Percentiles rank a stretch among this genome's conserved stretches.
phyloP scores from a whole-genome alignment of 2,888 invertebrate genomes.

The Aethes cnicana region DNA sequence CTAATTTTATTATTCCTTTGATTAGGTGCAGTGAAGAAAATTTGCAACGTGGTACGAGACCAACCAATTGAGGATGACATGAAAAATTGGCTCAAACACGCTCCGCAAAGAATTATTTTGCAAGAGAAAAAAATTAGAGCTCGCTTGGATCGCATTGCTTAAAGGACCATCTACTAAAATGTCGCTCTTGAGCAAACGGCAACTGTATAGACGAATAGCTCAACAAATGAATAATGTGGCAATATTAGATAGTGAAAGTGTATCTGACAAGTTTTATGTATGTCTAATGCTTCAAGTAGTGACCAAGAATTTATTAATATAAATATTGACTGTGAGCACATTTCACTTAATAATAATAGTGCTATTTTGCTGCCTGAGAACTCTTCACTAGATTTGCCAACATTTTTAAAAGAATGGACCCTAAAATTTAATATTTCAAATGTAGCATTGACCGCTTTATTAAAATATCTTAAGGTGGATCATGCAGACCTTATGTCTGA shows the following conservation, averaged over 20 bases:
- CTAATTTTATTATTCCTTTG: not conserved
- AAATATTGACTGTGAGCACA: not conserved
- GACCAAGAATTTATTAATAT: not conserved
- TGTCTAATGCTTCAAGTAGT: not conserved
- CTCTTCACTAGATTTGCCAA: not conserved
- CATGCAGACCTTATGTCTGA: not conserved
- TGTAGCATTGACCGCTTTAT: conserved; percentile 1
- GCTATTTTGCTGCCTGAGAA: not conserved
- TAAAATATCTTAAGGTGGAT: conserved; percentile 1
- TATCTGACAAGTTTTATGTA: not conserved
- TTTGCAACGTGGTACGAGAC: conserved; percentile 1
- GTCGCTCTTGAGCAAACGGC: conserved; percentile 1
- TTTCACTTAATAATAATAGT: not conserved
- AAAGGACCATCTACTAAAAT: not conserved
- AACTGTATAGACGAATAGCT: not conserved
- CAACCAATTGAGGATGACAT: not conserved
- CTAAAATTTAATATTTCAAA: conserved; percentile 1
- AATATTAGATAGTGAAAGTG: not conserved
- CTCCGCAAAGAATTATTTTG: not conserved
- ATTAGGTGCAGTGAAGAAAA: conserved; percentile 1
- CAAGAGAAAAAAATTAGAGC: not conserved
- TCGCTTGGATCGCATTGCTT: not conserved
- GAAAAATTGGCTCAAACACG: not conserved
- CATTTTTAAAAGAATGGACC: conserved; percentile 1
- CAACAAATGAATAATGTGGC: not conserved